These are phyloP conservation scores for Scotopteryx bipunctaria DNA, from an alignment of 2,888 invertebrate genomes.

Conservation along the genomic window DNA sequence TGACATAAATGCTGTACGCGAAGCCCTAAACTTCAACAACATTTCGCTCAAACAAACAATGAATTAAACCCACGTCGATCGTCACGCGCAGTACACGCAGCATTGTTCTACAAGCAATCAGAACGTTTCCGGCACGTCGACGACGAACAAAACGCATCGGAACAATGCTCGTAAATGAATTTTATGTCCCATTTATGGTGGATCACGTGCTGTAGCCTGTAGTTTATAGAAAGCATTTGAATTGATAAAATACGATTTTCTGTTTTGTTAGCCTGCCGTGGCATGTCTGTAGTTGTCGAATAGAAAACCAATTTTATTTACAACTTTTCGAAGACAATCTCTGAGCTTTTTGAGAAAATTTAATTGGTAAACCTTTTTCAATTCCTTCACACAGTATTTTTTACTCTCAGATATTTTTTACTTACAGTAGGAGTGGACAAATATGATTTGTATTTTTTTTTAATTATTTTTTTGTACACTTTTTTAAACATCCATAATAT, in stretches of 20 bases:
- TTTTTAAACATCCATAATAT: too few relatives aligned
- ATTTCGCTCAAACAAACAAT: slow-evolving; percentile 1
- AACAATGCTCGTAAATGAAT: slow-evolving; percentile 29
- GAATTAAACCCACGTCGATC: slow-evolving; percentile 22
- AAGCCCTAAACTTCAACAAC: not conserved
- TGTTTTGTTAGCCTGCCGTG: too few relatives aligned
- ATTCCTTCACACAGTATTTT: too few relatives aligned
- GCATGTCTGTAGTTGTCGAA: too few relatives aligned
- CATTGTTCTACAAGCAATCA: slow-evolving; percentile 40
- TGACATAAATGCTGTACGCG: not conserved
- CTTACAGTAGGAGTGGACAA: too few relatives aligned
- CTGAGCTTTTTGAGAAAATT: too few relatives aligned
- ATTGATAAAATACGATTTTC: slow-evolving; percentile 12
- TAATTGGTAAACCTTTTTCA: too few relatives aligned
- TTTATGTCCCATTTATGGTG: slow-evolving; percentile 28
- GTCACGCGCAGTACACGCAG: slow-evolving; percentile 30
- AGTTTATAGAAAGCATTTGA: slow-evolving; percentile 19
- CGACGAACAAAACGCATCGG: slow-evolving; percentile 32
- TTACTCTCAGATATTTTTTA: too few relatives aligned
- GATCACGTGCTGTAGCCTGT: slow-evolving; percentile 21
- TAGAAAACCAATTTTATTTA: too few relatives aligned
- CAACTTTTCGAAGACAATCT: too few relatives aligned
- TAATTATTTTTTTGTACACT: too few relatives aligned
- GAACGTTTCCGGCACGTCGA: slow-evolving; percentile 51
- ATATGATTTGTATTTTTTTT: too few relatives aligned